A percentile compares a stretch with the other conserved stretches of the same genome.
Evolutionary conservation across 2,113 vertebrate species (phyloP).

Genomic region (Speoplatyrhinus poulsoni): DNA sequence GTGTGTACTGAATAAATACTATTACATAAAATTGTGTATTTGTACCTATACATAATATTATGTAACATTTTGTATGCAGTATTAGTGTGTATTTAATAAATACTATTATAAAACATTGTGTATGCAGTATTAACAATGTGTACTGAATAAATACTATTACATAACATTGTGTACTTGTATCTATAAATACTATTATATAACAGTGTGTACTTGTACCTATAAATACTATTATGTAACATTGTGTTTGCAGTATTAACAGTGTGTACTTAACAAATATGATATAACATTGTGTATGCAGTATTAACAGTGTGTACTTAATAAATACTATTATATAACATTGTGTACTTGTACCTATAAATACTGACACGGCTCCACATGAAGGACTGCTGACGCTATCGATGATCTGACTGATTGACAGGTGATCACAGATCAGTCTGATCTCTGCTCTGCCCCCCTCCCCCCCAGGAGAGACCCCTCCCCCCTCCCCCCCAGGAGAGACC

Average conservation of each 20-base stretch:
- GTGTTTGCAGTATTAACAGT: neutral
- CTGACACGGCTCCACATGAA: conserved; percentile 85
- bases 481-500: neutral
- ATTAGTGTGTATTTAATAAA: neutral
- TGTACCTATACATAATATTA: neutral
- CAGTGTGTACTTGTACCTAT: neutral
- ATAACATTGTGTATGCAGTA: neutral
- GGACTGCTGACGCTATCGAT: conserved; percentile 80
- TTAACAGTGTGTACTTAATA: conserved; percentile 51
- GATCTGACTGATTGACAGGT: conserved; percentile 82
- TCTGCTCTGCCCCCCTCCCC: conserved; percentile 64
- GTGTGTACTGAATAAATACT: too few relatives aligned
- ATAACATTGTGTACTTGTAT: conserved; percentile 57
- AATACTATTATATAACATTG: too few relatives aligned
- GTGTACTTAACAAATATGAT: too few relatives aligned
- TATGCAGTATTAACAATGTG: too few relatives aligned
- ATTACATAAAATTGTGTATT: too few relatives aligned
- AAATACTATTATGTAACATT: neutral
- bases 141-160: neutral
- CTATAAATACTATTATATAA: conserved; percentile 36
- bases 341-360: conserved; percentile 84
- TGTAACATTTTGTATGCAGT: too few relatives aligned
- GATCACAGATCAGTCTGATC: conserved; percentile 80
- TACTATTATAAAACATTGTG: neutral
- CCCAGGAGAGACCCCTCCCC: conserved; percentile 38